Percentiles rank a stretch among this genome's conserved stretches.
phyloP scores from a whole-genome alignment of 1,140 invertebrate species.

The Drosophila chauvacae region DNA sequence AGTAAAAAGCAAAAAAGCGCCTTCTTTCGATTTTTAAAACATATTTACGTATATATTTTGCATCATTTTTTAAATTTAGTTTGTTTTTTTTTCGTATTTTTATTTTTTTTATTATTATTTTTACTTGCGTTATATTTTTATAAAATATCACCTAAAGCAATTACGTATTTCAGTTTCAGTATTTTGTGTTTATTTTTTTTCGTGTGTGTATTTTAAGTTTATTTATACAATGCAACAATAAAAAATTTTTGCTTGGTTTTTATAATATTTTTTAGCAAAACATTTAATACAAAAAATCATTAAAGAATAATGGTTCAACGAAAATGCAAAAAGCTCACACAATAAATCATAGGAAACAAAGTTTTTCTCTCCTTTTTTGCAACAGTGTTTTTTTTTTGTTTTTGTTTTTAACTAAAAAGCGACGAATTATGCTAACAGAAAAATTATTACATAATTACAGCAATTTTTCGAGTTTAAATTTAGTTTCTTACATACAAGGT shows the following conservation, averaged over 20 bases:
- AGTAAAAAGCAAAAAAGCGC: slow-evolving; percentile 57
- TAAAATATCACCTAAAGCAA: slow-evolving; percentile 84
- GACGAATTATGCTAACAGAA: slow-evolving; percentile 78
- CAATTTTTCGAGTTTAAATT: slow-evolving; percentile 58
- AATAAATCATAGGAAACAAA: slow-evolving; percentile 71
- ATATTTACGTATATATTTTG: slow-evolving; percentile 70
- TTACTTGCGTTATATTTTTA: slow-evolving; percentile 81
- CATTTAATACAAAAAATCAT: slow-evolving; percentile 69
- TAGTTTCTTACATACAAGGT: slow-evolving; percentile 48
- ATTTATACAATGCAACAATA: slow-evolving; percentile 80
- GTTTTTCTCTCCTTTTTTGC: slow-evolving; percentile 47
- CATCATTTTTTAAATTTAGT: slow-evolving; percentile 49
- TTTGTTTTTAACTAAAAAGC: slow-evolving; percentile 69
- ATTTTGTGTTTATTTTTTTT: slow-evolving; percentile 49
- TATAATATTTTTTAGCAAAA: slow-evolving; percentile 58
- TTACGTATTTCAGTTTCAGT: slow-evolving; percentile 84
- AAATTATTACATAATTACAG: slow-evolving; percentile 72
- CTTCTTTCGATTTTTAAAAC: slow-evolving; percentile 65
- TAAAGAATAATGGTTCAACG: slow-evolving; percentile 67
- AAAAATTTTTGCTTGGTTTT: slow-evolving; percentile 58
- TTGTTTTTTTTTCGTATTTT: slow-evolving; percentile 4
- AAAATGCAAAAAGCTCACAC: slow-evolving; percentile 78
- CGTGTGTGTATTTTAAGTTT: slow-evolving; percentile 36
- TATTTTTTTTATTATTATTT: slow-evolving; percentile 54
- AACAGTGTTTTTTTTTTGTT: slow-evolving; percentile 36